A percentile compares a stretch with the other conserved stretches of the same genome.
These are phyloP conservation scores for Idris sp. DNA, from an alignment of 1,140 invertebrate genomes.

Conservation along the genomic window DNA sequence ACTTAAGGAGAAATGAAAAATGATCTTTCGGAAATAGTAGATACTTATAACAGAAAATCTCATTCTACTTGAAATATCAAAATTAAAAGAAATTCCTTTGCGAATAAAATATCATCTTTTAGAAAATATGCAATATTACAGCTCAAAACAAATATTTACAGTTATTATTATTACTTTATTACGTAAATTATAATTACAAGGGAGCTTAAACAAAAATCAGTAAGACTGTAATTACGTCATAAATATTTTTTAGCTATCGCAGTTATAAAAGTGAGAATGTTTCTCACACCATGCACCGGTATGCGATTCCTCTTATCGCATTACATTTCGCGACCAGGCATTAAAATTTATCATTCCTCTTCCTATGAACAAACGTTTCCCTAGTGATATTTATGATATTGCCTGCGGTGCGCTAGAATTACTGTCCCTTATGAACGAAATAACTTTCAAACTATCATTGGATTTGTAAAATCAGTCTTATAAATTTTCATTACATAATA, in stretches of 20 bases:
- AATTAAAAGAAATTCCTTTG: too few relatives aligned
- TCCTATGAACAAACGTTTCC: conserved; percentile 36
- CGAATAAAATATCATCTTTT: too few relatives aligned
- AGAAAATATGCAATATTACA: too few relatives aligned
- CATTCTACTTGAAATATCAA: too few relatives aligned
- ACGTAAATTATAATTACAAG: background rate
- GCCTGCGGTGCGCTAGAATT: conserved; percentile 39
- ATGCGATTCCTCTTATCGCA: conserved; percentile 41
- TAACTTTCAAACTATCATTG: conserved; percentile 7
- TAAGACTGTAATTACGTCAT: conserved; percentile 6
- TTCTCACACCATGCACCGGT: conserved; percentile 19
- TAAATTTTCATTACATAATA: background rate
- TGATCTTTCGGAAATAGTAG: too few relatives aligned
- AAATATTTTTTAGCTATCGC: conserved; percentile 34
- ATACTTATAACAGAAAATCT: too few relatives aligned
- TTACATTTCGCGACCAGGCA: conserved; percentile 33
- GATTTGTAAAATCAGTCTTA: conserved; percentile 5
- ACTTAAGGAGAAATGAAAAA: conserved; percentile 2
- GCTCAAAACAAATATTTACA: too few relatives aligned
- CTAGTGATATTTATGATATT: conserved; percentile 41
- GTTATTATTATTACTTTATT: too few relatives aligned
- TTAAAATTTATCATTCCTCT: conserved; percentile 52
- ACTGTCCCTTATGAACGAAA: conserved; percentile 31
- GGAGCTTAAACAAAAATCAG: background rate
- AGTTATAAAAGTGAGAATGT: conserved; percentile 30